A percentile compares a stretch with the other conserved stretches of the same genome.
These are phyloP conservation scores for Philypnodon macrostomus DNA, from an alignment of 2,797 vertebrate genomes.

Conservation along the genomic window DNA sequence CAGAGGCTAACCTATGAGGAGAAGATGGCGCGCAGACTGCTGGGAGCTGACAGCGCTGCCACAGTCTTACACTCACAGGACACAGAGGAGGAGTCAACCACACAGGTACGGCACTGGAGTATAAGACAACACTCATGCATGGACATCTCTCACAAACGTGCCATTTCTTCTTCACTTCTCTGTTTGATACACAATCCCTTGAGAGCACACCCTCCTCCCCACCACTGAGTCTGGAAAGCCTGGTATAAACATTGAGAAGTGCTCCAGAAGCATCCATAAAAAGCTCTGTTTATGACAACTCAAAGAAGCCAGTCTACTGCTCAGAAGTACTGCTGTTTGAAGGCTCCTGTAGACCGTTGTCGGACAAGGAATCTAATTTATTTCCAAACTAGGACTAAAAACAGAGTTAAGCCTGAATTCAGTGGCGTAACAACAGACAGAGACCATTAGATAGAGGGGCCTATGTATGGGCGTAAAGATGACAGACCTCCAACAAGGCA, in stretches of 20 bases:
- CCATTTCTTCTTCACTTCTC: slow-evolving; percentile 2
- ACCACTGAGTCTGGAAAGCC: slow-evolving; percentile 27
- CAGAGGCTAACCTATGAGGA: slow-evolving; percentile 98
- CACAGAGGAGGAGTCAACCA: slow-evolving; percentile 83
- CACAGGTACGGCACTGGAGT: slow-evolving; percentile 78
- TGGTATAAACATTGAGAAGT: slow-evolving; percentile 50
- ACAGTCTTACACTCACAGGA: slow-evolving; percentile 91
- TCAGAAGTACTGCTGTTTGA: slow-evolving; percentile 12
- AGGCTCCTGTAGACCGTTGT: no score
- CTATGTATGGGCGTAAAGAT: no score
- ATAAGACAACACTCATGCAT: slow-evolving; percentile 12
- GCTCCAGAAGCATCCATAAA: slow-evolving; percentile 56
- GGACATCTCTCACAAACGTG: slow-evolving; percentile 11
- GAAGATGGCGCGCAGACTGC: slow-evolving; percentile 95
- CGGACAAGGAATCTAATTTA: no score
- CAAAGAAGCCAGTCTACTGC: slow-evolving; percentile 23
- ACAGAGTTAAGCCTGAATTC: no score
- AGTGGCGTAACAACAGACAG: no score
- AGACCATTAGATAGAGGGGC: no score
- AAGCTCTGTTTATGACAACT: slow-evolving; percentile 59
- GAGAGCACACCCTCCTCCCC: slow-evolving; percentile 14
- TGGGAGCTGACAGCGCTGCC: slow-evolving; percentile 93
- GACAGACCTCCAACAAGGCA: no score
- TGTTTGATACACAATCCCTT: slow-evolving; percentile 27
- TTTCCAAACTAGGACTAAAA: no score